These are phyloP conservation scores for Marasmarcha lunaedactyla DNA, from an alignment of 2,888 invertebrate genomes.

Conservation along the genomic window DNA sequence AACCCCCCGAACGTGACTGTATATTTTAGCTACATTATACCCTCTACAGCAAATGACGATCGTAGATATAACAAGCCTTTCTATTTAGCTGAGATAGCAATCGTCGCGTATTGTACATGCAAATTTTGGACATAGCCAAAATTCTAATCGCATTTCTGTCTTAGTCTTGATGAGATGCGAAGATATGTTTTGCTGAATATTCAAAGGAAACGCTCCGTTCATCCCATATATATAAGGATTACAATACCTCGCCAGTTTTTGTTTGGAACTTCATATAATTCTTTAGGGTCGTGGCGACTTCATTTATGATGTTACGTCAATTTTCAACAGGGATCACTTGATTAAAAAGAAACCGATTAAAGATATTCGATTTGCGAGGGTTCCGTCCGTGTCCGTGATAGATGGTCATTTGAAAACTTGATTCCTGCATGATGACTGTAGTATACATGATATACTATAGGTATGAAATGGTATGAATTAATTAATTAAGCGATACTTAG, in stretches of 20 bases:
- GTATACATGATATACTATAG: too few relatives aligned
- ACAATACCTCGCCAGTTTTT: not conserved
- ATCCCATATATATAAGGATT: not conserved
- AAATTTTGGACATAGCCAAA: slow-evolving; percentile 21
- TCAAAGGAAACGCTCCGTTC: not conserved
- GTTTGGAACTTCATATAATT: slow-evolving; percentile 8
- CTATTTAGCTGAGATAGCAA: not conserved
- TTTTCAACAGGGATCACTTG: slow-evolving; percentile 9
- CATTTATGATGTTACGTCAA: slow-evolving; percentile 16
- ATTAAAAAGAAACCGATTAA: too few relatives aligned
- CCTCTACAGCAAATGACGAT: not conserved
- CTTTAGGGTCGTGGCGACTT: slow-evolving; percentile 14
- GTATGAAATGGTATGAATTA: too few relatives aligned
- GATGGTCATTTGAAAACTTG: too few relatives aligned
- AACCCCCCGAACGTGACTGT: slow-evolving; percentile 10
- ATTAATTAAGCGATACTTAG: too few relatives aligned
- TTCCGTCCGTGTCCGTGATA: too few relatives aligned
- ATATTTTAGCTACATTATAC: slow-evolving; percentile 2
- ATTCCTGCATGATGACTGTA: too few relatives aligned
- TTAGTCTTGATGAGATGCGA: slow-evolving; percentile 15
- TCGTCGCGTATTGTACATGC: slow-evolving; percentile 6
- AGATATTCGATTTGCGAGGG: too few relatives aligned
- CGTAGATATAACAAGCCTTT: not conserved
- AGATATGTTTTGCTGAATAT: slow-evolving; percentile 6
- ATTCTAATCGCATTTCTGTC: slow-evolving; percentile 25